These are phyloP conservation scores for Subacronicta megacephala DNA, from an alignment of 2,888 invertebrate species.

Conservation along the genomic window DNA sequence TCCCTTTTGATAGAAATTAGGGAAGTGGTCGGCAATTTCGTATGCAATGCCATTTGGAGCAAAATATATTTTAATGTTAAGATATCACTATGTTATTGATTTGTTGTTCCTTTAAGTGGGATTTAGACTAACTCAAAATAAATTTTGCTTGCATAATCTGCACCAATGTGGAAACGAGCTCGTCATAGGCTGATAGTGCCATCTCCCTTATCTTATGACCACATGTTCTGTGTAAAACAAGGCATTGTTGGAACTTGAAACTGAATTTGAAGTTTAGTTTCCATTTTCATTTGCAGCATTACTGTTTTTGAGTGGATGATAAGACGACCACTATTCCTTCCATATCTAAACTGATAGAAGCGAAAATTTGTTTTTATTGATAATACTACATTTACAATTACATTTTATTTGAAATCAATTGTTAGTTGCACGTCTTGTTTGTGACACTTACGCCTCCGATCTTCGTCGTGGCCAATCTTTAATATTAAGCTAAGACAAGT, in stretches of 20 bases:
- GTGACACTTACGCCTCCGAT: conserved; percentile 19
- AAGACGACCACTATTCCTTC: not conserved
- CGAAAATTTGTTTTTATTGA: conserved; percentile 1
- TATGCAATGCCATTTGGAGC: conserved; percentile 14
- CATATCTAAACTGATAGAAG: not conserved
- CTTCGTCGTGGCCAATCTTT: conserved; percentile 13
- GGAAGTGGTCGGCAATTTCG: conserved; percentile 31
- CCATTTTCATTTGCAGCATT: too few species aligned
- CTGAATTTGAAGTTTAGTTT: too few species aligned
- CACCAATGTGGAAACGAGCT: too few species aligned
- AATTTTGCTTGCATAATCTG: conserved; percentile 10
- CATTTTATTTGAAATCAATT: not conserved
- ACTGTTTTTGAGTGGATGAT: not conserved
- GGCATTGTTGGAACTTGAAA: too few species aligned
- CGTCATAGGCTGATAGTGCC: too few species aligned
- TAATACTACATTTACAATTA: not conserved
- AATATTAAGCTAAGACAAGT: conserved; percentile 23
- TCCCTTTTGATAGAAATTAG: conserved; percentile 53
- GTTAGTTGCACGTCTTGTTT: conserved; percentile 12
- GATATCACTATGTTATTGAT: conserved; percentile 14
- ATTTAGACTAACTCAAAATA: not conserved
- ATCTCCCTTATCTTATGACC: too few species aligned
- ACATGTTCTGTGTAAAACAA: too few species aligned
- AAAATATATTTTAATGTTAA: conserved; percentile 22
- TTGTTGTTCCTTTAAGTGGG: not conserved